These are phyloP conservation scores for Ctenochaetus hawaiiensis DNA, from an alignment of 2,797 vertebrate species.

Conservation along the genomic window DNA sequence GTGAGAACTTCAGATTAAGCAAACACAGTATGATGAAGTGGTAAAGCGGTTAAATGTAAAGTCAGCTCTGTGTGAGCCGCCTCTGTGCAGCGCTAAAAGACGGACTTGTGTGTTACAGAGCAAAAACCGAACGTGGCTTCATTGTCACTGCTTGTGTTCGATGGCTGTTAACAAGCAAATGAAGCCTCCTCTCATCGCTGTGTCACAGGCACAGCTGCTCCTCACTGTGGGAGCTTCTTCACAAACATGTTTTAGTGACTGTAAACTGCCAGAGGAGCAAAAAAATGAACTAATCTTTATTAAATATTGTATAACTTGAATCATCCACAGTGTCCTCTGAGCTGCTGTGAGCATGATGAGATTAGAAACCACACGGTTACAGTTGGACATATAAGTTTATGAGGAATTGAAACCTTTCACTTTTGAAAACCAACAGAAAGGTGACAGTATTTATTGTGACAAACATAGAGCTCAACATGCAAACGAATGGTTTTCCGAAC, in stretches of 20 bases:
- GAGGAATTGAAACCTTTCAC: constrained; percentile 74
- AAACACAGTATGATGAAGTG: no score
- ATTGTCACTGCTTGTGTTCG: neutral
- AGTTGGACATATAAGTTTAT: constrained; percentile 52
- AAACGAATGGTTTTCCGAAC: neutral
- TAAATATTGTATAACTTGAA: neutral
- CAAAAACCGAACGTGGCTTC: neutral
- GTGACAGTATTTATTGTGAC: neutral
- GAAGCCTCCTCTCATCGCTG: neutral
- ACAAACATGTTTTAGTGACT: neutral
- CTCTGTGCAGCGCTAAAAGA: neutral
- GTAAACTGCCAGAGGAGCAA: neutral
- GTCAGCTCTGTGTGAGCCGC: neutral
- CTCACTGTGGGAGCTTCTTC: neutral
- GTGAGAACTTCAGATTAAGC: no score
- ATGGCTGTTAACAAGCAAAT: neutral
- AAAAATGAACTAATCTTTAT: no score
- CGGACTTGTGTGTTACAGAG: neutral
- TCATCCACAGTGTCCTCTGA: no score
- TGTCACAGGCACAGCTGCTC: neutral
- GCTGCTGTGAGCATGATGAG: neutral
- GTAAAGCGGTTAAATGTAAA: neutral
- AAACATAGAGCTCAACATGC: neutral
- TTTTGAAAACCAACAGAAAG: constrained; percentile 32
- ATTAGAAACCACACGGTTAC: constrained; percentile 28